phyloP scores from a whole-genome alignment of 1,140 invertebrate genomes.

The Phortica variegata region DNA sequence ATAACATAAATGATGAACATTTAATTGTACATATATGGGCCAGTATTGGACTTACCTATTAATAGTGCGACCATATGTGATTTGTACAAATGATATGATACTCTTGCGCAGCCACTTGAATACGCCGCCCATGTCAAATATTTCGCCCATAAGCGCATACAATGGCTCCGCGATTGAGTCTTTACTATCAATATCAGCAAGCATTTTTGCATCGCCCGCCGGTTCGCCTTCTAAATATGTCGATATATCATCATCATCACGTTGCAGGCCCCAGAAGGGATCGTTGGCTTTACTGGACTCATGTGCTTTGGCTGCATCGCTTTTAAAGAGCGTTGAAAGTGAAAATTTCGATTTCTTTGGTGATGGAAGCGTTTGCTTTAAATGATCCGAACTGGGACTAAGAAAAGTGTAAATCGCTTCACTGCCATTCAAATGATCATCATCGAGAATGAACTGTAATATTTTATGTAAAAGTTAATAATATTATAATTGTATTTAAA shows the following conservation, averaged over 20 bases:
- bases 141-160: slow-evolving; percentile 81
- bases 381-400: slow-evolving; percentile 83
- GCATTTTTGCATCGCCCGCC: slow-evolving; percentile 56
- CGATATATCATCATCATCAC: slow-evolving; percentile 72
- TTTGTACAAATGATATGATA: slow-evolving; percentile 88
- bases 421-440: slow-evolving; percentile 82
- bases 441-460: slow-evolving; percentile 76
- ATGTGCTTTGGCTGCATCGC: slow-evolving; percentile 59
- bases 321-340: slow-evolving; percentile 82
- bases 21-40: neutral
- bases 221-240: slow-evolving; percentile 66
- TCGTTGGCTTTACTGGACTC: slow-evolving; percentile 36
- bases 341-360: slow-evolving; percentile 83
- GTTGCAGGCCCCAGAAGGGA: slow-evolving; percentile 53
- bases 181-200: slow-evolving; percentile 64
- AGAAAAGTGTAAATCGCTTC: slow-evolving; percentile 87
- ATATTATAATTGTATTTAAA: too few species aligned
- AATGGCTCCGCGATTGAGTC: slow-evolving; percentile 87
- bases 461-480: too few species aligned
- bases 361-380: slow-evolving; percentile 74
- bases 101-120: slow-evolving; percentile 84
- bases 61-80: slow-evolving; percentile 87
- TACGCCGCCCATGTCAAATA: slow-evolving; percentile 85
- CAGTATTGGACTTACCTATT: slow-evolving; percentile 67
- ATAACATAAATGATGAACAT: slow-evolving; percentile 29